Conservation (phyloP, 2,888 invertebrate species). For the Drosophila testacea region DNA sequence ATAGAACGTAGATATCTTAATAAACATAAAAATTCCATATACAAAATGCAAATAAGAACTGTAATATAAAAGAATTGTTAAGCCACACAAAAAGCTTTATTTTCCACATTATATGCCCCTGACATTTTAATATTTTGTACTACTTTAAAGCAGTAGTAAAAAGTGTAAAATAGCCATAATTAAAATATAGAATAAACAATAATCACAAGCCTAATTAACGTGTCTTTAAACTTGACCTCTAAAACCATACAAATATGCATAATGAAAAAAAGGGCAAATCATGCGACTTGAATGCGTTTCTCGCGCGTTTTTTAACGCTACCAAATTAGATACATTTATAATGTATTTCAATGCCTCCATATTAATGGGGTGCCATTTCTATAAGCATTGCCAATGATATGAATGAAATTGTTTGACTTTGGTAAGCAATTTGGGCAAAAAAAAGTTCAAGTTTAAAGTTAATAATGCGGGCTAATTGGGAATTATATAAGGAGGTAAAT, state of each 20-base stretch:
- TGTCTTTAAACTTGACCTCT: slow-evolving; percentile 48
- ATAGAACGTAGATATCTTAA: neutral
- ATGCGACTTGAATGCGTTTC: slow-evolving; percentile 53
- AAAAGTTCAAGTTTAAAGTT: slow-evolving; percentile 73
- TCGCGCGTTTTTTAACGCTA: slow-evolving; percentile 36
- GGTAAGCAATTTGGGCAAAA: slow-evolving; percentile 23
- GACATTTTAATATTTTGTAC: neutral
- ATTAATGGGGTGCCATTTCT: slow-evolving; percentile 27
- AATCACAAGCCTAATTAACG: slow-evolving; percentile 22
- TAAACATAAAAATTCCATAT: neutral
- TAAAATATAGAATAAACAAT: slow-evolving; percentile 12
- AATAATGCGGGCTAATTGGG: slow-evolving; percentile 76
- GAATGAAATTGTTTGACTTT: slow-evolving; percentile 44
- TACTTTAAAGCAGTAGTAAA: slow-evolving; percentile 14
- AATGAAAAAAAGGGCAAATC: slow-evolving; percentile 39
- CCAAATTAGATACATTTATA: slow-evolving; percentile 22
- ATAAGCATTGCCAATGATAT: slow-evolving; percentile 21
- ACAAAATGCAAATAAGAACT: neutral
- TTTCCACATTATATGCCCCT: neutral
- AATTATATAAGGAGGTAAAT: slow-evolving; percentile 42
- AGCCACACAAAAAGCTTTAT: neutral
- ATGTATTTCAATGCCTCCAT: slow-evolving; percentile 35
- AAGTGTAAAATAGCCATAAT: slow-evolving; percentile 9
- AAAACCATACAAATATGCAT: slow-evolving; percentile 19
- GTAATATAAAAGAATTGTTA: neutral